Conservation (phyloP, 2,888 invertebrate genomes). For the Abrostola tripartita region DNA sequence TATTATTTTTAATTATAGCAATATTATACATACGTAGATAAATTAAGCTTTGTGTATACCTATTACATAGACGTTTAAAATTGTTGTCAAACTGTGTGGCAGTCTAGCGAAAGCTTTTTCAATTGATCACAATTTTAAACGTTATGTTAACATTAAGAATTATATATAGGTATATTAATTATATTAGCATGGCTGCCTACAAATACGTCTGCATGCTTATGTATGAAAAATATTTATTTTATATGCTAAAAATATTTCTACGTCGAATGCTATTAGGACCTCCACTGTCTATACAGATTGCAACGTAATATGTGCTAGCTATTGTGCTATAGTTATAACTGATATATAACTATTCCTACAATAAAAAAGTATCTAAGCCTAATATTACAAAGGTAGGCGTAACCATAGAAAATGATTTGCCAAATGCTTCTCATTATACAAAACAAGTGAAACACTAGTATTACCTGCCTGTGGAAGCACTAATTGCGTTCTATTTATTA, state of each 20-base stretch:
- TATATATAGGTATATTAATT: conserved; percentile 27
- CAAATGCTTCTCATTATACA: background rate
- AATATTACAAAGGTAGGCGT: conserved; percentile 1
- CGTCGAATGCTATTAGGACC: conserved; percentile 38
- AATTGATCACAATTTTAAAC: conserved; percentile 52
- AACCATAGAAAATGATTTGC: background rate
- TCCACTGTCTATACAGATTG: conserved; percentile 33
- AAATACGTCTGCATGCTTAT: conserved; percentile 40
- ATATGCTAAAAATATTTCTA: conserved; percentile 52
- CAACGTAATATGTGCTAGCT: conserved; percentile 8
- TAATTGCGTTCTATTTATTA: conserved; percentile 53
- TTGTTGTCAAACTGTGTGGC: conserved; percentile 41
- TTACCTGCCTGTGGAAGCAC: conserved; percentile 36
- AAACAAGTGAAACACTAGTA: background rate
- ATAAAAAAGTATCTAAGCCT: background rate
- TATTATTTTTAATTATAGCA: conserved; percentile 60
- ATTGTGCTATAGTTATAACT: conserved; percentile 14
- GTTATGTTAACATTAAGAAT: conserved; percentile 42
- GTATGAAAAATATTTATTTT: conserved; percentile 45
- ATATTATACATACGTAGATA: conserved; percentile 72
- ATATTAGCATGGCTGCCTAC: conserved; percentile 36
- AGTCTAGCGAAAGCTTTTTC: conserved; percentile 26
- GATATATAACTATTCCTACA: background rate
- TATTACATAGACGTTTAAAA: conserved; percentile 54
- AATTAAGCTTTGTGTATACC: conserved; percentile 56